phyloP scores from a whole-genome alignment of 2,888 invertebrate species.

The Synergus laeviventris region DNA sequence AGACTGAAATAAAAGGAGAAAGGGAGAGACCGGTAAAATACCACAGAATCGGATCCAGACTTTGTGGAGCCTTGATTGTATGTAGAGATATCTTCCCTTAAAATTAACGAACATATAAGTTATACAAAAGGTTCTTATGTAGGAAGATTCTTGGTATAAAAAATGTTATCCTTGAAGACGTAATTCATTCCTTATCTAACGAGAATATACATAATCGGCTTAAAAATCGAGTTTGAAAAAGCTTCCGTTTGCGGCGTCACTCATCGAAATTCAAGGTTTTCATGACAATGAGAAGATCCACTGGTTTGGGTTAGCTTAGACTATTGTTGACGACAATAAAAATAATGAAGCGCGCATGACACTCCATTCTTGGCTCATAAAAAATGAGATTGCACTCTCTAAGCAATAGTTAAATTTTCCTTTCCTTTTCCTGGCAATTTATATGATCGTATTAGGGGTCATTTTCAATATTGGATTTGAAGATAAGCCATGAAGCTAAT shows the following conservation, averaged over 20 bases:
- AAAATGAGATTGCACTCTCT: not conserved
- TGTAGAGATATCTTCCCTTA: slow-evolving; percentile 5
- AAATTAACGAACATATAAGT: not conserved
- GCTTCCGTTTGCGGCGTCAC: slow-evolving; percentile 3
- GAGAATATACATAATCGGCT: slow-evolving; percentile 5
- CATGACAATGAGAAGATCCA: not conserved
- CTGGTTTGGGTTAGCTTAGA: not conserved
- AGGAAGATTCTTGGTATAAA: not conserved
- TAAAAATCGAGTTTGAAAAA: not conserved
- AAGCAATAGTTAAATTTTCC: slow-evolving; percentile 7
- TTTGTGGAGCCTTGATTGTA: slow-evolving; percentile 34
- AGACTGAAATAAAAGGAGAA: slow-evolving; percentile 20
- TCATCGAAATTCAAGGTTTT: slow-evolving; percentile 12
- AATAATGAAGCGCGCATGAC: not conserved
- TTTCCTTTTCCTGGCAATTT: not conserved
- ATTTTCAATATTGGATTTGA: not conserved
- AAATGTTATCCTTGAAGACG: not conserved
- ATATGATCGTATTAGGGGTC: not conserved
- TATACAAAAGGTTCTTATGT: no score
- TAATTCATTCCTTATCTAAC: not conserved
- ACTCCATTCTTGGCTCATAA: not conserved
- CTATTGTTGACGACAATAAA: slow-evolving; percentile 2
- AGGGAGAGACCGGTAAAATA: slow-evolving; percentile 20
- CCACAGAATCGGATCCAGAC: slow-evolving; percentile 27
- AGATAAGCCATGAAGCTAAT: not conserved